phyloP scores from a whole-genome alignment of 2,797 vertebrate genomes.

The Xerus rutilus region DNA sequence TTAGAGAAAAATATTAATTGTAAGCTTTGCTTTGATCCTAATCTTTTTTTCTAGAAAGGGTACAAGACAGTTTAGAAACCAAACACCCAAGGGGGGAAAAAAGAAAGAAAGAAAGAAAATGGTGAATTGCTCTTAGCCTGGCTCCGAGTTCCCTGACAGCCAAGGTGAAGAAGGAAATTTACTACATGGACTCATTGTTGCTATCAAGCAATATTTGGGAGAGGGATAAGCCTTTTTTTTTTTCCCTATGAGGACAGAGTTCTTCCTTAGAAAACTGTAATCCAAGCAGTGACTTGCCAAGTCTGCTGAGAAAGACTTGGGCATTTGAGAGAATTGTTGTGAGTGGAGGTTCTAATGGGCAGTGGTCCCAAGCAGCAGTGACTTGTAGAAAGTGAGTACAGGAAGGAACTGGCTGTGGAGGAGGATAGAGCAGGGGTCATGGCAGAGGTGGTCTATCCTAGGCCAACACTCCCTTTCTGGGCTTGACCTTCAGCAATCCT shows the following conservation, averaged over 20 bases:
- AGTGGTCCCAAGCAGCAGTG: not conserved
- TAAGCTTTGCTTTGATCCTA: not conserved
- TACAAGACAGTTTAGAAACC: not conserved
- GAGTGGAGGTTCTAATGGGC: not conserved
- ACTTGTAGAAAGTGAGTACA: too few species aligned
- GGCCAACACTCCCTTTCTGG: not conserved
- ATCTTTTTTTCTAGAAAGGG: not conserved
- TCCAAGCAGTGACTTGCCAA: not conserved
- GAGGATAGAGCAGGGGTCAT: fast-evolving
- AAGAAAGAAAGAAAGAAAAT: not conserved
- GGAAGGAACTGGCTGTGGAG: not conserved
- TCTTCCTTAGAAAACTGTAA: not conserved
- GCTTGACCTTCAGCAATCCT: not conserved
- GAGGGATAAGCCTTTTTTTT: not conserved
- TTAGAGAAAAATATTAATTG: not conserved
- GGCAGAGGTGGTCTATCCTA: not conserved
- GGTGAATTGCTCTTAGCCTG: not conserved
- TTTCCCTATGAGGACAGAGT: not conserved
- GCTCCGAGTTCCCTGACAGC: not conserved
- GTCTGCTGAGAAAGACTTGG: not conserved
- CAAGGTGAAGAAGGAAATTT: constrained; percentile 1
- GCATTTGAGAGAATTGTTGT: too few species aligned
- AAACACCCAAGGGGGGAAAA: not conserved
- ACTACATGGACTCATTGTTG: not conserved
- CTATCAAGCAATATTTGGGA: not conserved